phyloP scores from a whole-genome alignment of 1,140 invertebrate genomes.

The Limonius californicus region DNA sequence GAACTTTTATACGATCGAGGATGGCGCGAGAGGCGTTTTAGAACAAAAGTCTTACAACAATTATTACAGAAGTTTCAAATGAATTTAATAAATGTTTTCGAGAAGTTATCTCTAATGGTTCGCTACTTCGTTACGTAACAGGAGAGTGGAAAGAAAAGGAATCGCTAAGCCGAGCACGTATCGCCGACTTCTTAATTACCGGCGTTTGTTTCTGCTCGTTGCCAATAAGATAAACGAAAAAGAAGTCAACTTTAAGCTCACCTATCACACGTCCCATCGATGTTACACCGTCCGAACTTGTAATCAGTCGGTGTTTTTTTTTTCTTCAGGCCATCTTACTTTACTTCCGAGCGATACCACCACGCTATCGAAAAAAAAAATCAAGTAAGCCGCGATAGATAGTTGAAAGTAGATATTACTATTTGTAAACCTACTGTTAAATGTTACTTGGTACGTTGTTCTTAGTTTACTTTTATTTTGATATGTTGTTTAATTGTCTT shows the following conservation, averaged over 20 bases:
- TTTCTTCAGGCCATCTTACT: too few relatives aligned
- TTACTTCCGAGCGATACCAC: too few relatives aligned
- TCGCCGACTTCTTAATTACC: conserved; percentile 7
- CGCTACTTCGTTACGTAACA: conserved; percentile 3
- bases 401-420: too few relatives aligned
- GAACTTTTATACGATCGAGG: too few relatives aligned
- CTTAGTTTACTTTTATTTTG: too few relatives aligned
- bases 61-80: background rate
- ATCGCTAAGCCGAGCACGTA: background rate
- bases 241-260: background rate
- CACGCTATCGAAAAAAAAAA: too few relatives aligned
- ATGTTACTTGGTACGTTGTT: too few relatives aligned
- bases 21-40: background rate
- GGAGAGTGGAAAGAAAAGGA: background rate
- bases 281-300: background rate
- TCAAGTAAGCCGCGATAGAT: too few relatives aligned
- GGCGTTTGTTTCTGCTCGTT: conserved; percentile 6
- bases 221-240: background rate
- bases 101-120: background rate
- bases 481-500: too few relatives aligned
- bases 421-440: too few relatives aligned
- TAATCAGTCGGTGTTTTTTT: too few relatives aligned
- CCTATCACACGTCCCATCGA: background rate
- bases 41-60: background rate
- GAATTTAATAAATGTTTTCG: background rate